Base-by-base conservation (phyloP, 2,113 vertebrate genomes). In the Lampris incognitus region DNA sequence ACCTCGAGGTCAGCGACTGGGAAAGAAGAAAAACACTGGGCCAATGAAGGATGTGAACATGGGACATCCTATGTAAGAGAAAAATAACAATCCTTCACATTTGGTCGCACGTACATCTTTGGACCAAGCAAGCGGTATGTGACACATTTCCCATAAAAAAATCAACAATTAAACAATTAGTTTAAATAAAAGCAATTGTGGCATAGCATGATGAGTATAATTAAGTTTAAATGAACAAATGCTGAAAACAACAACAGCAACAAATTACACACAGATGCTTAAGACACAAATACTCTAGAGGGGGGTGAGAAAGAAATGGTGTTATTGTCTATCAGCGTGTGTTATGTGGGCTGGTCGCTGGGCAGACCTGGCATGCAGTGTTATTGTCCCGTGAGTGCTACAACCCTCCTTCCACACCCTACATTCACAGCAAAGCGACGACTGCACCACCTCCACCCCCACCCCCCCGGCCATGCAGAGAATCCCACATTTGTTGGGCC, bases 401-500 rank as follows among this genome's bases (percentile, higher is more conserved):
- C 59, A 72, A 56, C 68, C 66, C 59, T 8, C 51, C 61, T 62
- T 63, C 66, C 61, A 66, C 58, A 82, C 64, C 66, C 66, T 72
- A 72, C 64, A 49, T 55, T 72, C 68, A 49, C n/a, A 76, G 84
- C 78, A 78, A 91, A 88, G 87, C 85, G 88, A 78, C 78, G 82
- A 90, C 83, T 84, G 52, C 39, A 81, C 55, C 63, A 78, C 82
- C 79, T 73, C 46, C 69, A 72, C 51, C 84, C 81, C 79, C 78
- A 69, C 72, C 51, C 84, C 81, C 79, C 78, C 80, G 87, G 88
- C 83, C 88, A 89, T 89, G 89, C 90, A 88, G 76, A 74, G 66
- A 65, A 60, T 66, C 38, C 67, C 8, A 55, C 74, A 84, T 88
- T 74, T 80, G 71, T 68, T 69, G 70, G 61, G 67, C 40, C 48